phyloP scores from a whole-genome alignment of 1,140 invertebrate genomes.

The Melipona quadrifasciata region DNA sequence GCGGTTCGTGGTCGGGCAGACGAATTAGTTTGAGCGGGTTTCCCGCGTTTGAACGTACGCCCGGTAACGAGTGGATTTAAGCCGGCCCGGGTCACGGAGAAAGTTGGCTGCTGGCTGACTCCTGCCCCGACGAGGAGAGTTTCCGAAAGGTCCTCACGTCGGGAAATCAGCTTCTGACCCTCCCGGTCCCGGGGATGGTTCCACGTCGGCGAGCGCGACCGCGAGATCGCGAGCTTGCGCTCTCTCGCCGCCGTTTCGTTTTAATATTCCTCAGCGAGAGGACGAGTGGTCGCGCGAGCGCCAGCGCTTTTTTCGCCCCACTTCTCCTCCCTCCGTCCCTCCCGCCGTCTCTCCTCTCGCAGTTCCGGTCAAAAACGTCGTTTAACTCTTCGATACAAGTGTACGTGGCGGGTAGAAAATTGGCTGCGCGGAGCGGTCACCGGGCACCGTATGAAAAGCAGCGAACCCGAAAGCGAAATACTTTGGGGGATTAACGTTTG shows the following conservation, averaged over 20 bases:
- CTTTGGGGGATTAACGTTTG: constrained; percentile 57
- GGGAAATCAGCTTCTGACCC: constrained; percentile 23
- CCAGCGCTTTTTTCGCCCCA: not conserved
- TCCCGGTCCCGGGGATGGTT: not conserved
- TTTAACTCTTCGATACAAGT: constrained; percentile 59
- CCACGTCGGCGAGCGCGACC: not conserved
- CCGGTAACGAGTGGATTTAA: constrained; percentile 52
- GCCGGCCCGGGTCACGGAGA: constrained; percentile 19
- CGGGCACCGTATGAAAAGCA: constrained; percentile 47
- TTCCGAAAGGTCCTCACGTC: constrained; percentile 6
- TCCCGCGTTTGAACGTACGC: constrained; percentile 24
- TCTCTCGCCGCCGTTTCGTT: constrained; percentile 27
- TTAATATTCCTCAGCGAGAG: constrained; percentile 48
- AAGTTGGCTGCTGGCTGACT: constrained; percentile 36
- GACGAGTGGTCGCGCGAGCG: too few species aligned
- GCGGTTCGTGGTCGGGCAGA: constrained; percentile 43
- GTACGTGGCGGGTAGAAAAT: constrained; percentile 53
- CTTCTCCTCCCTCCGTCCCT: not conserved
- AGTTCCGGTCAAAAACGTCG: constrained; percentile 47
- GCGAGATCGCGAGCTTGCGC: not conserved
- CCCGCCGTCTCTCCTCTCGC: not conserved
- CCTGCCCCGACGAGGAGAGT: constrained; percentile 8
- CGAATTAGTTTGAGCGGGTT: constrained; percentile 53
- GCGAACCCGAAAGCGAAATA: constrained; percentile 43
- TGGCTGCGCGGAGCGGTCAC: constrained; percentile 22